These are phyloP conservation scores for Helleia helle DNA, from an alignment of 2,888 invertebrate genomes.

Conservation along the genomic window DNA sequence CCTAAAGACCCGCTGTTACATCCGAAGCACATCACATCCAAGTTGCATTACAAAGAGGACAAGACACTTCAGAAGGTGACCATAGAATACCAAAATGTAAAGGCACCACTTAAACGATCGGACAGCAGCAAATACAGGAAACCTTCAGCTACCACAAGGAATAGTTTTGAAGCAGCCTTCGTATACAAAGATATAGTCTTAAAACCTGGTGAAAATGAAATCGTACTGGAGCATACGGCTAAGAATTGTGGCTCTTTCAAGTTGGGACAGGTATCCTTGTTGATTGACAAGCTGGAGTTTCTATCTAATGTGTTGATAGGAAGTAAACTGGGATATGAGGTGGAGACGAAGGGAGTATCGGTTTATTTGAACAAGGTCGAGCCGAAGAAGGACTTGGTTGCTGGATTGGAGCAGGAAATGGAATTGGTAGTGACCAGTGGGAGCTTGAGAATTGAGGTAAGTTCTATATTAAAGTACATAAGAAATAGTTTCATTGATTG, in stretches of 20 bases:
- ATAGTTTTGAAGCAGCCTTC: constrained; percentile 78
- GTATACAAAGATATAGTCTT: constrained; percentile 59
- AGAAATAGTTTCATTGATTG: constrained; percentile 10
- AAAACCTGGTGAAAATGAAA: constrained; percentile 78
- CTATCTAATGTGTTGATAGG: constrained; percentile 77
- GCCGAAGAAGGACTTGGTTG: constrained; percentile 81
- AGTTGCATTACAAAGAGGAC: constrained; percentile 87
- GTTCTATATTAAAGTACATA: constrained; percentile 9
- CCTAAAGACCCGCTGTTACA: constrained; percentile 74
- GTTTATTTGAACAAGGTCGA: constrained; percentile 65
- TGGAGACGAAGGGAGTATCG: constrained; percentile 66
- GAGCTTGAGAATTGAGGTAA: constrained; percentile 81
- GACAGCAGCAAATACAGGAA: constrained; percentile 82
- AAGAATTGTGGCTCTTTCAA: constrained; percentile 80
- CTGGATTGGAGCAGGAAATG: constrained; percentile 86
- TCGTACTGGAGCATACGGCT: constrained; percentile 75
- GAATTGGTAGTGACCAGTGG: constrained; percentile 84
- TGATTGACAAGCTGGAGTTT: constrained; percentile 80
- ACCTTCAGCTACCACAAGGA: constrained; percentile 77
- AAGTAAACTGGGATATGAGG: constrained; percentile 69
- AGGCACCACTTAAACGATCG: constrained; percentile 77
- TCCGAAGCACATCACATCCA: constrained; percentile 78
- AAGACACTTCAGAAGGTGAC: constrained; percentile 83
- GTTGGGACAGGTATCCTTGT: constrained; percentile 79
- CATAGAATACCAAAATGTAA: constrained; percentile 80